Percentiles rank a stretch among this genome's conserved stretches.
Conservation (phyloP, 2,888 invertebrate species). For the Gryllus longicercus region DNA sequence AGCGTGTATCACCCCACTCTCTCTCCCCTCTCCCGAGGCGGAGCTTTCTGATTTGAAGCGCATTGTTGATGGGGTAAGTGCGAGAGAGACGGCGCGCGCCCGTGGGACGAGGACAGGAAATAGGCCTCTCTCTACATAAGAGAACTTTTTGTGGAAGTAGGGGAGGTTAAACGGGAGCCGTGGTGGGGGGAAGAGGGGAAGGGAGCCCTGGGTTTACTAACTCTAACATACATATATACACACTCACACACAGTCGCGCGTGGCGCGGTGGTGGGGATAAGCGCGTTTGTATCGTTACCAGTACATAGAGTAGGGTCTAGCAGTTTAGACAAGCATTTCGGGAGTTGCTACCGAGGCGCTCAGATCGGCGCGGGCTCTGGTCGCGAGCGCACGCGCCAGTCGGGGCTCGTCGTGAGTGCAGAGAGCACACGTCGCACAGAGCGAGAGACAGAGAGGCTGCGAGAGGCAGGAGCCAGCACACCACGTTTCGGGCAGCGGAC, state of each 20-base stretch:
- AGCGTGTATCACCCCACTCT: not conserved
- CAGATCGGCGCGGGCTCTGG: conserved; percentile 22
- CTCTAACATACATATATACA: conserved; percentile 12
- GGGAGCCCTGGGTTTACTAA: conserved; percentile 26
- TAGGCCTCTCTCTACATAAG: conserved; percentile 1
- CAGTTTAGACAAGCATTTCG: conserved; percentile 30
- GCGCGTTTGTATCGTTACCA: conserved; percentile 27
- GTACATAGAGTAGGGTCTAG: conserved; percentile 29
- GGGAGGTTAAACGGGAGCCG: conserved; percentile 31
- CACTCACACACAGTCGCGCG: conserved; percentile 21
- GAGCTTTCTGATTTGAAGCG: conserved; percentile 17
- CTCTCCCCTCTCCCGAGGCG: not conserved
- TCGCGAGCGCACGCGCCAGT: not conserved
- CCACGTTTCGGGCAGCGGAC: not conserved
- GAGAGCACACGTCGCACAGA: conserved; percentile 24
- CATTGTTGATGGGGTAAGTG: conserved; percentile 3
- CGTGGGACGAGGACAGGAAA: conserved; percentile 12
- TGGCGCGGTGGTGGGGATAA: conserved; percentile 34
- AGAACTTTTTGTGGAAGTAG: conserved; percentile 25
- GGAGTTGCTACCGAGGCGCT: conserved; percentile 33
- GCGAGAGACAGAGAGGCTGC: conserved; percentile 19
- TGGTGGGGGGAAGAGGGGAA: conserved; percentile 37
- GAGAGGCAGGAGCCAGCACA: not conserved
- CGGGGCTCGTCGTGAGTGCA: not conserved
- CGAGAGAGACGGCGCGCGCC: conserved; percentile 25